These are phyloP conservation scores for Lacerta agilis DNA, from an alignment of 2,797 vertebrate genomes.

Conservation along the genomic window DNA sequence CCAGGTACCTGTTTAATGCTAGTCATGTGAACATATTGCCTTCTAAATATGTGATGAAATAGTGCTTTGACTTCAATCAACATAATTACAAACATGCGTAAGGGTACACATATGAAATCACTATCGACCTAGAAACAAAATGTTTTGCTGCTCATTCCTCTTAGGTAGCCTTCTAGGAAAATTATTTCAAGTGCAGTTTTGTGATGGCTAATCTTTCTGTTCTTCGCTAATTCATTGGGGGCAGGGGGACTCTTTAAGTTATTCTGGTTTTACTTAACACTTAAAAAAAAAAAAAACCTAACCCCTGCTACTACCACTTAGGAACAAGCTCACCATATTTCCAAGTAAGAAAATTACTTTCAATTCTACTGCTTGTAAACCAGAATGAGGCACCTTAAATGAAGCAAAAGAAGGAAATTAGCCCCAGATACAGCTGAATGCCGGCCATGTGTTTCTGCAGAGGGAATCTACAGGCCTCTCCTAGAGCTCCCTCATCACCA, in stretches of 20 bases:
- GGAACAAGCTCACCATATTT: slow-evolving; percentile 74
- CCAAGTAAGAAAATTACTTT: slow-evolving; percentile 77
- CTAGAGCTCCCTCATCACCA: slow-evolving; percentile 49
- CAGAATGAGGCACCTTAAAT: slow-evolving; percentile 76
- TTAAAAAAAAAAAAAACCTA: slow-evolving; percentile 36
- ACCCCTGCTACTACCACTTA: slow-evolving; percentile 66
- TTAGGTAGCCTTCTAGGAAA: slow-evolving; percentile 17
- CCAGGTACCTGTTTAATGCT: slow-evolving; percentile 18
- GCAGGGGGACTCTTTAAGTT: neutral
- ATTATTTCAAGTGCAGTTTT: slow-evolving; percentile 56
- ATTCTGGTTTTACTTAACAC: slow-evolving; percentile 19
- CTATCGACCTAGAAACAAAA: neutral
- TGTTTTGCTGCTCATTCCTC: accelerated
- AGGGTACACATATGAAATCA: slow-evolving; percentile 3
- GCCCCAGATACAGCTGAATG: slow-evolving; percentile 67
- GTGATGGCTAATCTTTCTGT: neutral
- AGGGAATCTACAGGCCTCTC: slow-evolving; percentile 57
- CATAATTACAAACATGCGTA: slow-evolving; percentile 28
- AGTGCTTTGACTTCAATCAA: slow-evolving; percentile 20
- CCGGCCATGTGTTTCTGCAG: slow-evolving; percentile 69
- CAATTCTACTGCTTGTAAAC: slow-evolving; percentile 79
- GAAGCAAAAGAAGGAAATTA: slow-evolving; percentile 70
- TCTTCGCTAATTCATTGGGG: neutral
- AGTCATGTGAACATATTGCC: neutral
- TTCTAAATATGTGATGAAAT: slow-evolving; percentile 12